A percentile compares a stretch with the other conserved stretches of the same genome.
phyloP scores from a whole-genome alignment of 2,113 vertebrate species.

The Pan paniscus region DNA sequence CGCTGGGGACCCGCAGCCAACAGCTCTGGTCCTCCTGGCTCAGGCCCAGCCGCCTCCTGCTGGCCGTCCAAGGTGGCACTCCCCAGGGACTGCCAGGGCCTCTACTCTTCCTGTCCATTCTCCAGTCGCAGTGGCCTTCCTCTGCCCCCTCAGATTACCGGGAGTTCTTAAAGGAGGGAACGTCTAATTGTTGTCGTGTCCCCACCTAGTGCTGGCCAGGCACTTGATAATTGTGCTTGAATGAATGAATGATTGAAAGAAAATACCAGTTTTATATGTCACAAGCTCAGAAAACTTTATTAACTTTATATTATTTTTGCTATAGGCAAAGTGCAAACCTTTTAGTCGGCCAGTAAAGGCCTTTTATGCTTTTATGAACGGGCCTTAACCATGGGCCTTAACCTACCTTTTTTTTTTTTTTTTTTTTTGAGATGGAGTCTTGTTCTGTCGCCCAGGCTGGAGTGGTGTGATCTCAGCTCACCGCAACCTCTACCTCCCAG shows the following conservation, averaged over 20 bases:
- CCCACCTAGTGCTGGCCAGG: background rate
- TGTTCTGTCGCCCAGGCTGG: too few species aligned
- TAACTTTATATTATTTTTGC: background rate
- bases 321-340: background rate
- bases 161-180: background rate
- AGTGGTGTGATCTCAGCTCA: too few species aligned
- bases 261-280: background rate
- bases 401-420: too few species aligned
- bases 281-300: background rate
- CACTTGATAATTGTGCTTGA: background rate
- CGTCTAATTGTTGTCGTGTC: background rate
- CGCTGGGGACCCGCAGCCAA: too few species aligned
- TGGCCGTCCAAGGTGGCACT: background rate
- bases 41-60: background rate
- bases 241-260: background rate
- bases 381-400: too few species aligned
- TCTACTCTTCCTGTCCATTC: too few species aligned
- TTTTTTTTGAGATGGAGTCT: too few species aligned
- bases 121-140: background rate
- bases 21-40: background rate
- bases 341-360: background rate
- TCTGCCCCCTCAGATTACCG: too few species aligned
- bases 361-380: background rate
- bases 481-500: too few species aligned
- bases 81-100: rapidly evolving